phyloP scores from a whole-genome alignment of 1,140 invertebrate genomes.

The Phenacoccus solenopsis region DNA sequence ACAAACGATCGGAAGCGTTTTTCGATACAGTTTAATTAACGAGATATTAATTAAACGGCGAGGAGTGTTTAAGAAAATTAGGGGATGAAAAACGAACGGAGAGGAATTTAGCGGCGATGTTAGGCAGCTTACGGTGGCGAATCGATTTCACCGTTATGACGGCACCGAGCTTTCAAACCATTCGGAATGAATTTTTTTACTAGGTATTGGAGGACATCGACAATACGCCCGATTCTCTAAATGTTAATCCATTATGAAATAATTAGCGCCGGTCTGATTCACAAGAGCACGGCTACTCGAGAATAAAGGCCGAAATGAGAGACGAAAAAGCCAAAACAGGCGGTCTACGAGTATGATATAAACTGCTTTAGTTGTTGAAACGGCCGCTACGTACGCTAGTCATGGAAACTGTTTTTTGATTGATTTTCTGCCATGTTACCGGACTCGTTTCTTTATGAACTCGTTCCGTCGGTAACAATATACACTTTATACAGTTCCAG shows the following conservation, averaged over 20 bases:
- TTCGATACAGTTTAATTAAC: too few relatives aligned
- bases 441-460: not conserved
- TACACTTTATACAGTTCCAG: not conserved
- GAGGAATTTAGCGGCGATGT: too few relatives aligned
- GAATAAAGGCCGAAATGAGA: not conserved
- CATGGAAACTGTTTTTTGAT: conserved; percentile 8
- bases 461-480: not conserved
- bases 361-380: not conserved
- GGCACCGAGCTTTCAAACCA: too few relatives aligned
- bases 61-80: too few relatives aligned
- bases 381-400: not conserved
- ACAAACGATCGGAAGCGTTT: too few relatives aligned
- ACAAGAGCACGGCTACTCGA: not conserved
- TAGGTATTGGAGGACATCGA: not conserved
- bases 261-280: not conserved
- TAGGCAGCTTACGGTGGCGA: too few relatives aligned
- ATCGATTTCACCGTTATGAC: too few relatives aligned
- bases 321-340: not conserved
- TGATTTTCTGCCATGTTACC: conserved; percentile 12
- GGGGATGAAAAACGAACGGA: too few relatives aligned
- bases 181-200: not conserved
- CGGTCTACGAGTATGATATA: not conserved
- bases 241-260: not conserved
- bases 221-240: not conserved
- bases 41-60: too few relatives aligned